Evolutionary conservation across 2,113 vertebrate genomes (phyloP).

Genomic region (Sarotherodon lohbergeri): DNA sequence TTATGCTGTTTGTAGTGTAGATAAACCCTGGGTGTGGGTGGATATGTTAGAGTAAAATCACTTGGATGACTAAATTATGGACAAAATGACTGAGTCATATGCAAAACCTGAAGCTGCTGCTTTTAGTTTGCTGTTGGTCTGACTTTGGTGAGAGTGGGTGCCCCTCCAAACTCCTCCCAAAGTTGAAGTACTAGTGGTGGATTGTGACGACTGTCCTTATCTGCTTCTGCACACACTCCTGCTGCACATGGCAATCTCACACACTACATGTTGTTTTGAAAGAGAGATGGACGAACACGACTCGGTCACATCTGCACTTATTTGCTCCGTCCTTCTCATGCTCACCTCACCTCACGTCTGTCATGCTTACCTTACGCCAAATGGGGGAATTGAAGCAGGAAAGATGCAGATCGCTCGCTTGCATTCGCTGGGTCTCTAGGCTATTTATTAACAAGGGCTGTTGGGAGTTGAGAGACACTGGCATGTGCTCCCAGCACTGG

Average conservation of each 20-base stretch:
- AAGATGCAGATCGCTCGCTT: neutral
- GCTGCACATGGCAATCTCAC: neutral
- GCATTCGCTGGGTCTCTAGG: neutral
- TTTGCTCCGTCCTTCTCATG: neutral
- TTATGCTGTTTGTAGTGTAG: neutral
- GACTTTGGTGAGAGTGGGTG: neutral
- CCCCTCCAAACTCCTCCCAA: neutral
- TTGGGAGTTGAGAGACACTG: neutral
- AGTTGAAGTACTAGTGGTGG: neutral
- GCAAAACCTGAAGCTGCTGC: neutral
- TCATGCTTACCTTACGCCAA: neutral
- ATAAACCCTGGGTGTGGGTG: neutral
- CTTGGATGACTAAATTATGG: neutral
- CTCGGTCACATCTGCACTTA: neutral
- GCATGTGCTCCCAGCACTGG: neutral
- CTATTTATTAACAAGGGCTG: neutral
- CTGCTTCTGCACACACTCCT: neutral
- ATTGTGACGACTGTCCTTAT: slow-evolving; percentile 24
- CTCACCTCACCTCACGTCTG: neutral
- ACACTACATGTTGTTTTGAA: neutral
- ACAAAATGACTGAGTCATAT: neutral
- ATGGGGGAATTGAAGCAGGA: neutral
- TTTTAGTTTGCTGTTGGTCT: neutral
- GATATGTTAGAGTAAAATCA: neutral
- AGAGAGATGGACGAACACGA: neutral